Conservation (phyloP, 1,140 invertebrate species). For the Caerostris extrusa region DNA sequence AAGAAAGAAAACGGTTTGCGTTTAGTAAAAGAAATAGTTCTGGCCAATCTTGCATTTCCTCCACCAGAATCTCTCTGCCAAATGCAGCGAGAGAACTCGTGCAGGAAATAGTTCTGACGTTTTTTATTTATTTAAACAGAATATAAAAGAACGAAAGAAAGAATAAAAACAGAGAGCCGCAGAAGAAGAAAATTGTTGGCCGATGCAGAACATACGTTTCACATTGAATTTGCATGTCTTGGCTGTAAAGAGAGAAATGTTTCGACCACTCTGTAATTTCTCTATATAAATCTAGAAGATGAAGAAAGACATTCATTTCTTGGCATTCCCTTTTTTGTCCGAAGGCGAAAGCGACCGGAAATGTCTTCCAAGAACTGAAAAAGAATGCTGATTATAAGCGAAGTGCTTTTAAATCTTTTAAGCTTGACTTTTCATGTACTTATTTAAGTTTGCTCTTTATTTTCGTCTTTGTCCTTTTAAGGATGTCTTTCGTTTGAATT, state of each 20-base stretch:
- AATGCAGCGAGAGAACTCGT: conserved; percentile 15
- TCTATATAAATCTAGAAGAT: neutral
- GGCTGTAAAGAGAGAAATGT: conserved; percentile 9
- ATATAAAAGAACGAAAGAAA: neutral
- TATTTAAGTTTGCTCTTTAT: too few relatives aligned
- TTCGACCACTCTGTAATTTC: neutral
- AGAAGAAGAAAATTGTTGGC: neutral
- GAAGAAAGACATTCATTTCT: neutral
- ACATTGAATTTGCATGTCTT: conserved; percentile 16
- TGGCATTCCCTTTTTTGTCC: neutral
- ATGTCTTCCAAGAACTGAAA: neutral
- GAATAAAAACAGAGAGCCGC: neutral
- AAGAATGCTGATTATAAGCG: too few relatives aligned
- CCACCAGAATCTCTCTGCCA: neutral
- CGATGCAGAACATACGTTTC: conserved; percentile 10
- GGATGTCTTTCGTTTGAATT: too few relatives aligned
- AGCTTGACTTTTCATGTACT: too few relatives aligned
- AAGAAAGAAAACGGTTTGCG: neutral
- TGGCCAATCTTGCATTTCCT: conserved; percentile 2
- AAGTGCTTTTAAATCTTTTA: too few relatives aligned
- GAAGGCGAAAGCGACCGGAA: neutral
- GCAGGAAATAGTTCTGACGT: conserved; percentile 4
- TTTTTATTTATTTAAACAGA: conserved; percentile 28
- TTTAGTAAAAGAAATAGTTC: neutral
- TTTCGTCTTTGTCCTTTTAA: too few relatives aligned